phyloP scores from a whole-genome alignment of 92 coral and sea anemone genomes.

The Metridium senile region DNA sequence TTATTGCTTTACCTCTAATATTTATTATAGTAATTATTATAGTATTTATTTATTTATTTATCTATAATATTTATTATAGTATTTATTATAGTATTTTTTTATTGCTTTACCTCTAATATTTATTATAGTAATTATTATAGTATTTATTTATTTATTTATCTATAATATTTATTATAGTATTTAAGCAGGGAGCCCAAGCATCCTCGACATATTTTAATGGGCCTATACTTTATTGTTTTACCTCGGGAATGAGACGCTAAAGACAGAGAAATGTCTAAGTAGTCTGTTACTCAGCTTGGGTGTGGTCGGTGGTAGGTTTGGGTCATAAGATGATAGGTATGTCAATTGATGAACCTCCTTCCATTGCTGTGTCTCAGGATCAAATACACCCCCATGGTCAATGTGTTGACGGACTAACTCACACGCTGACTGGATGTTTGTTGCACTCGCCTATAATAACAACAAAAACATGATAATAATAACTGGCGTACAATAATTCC shows the following conservation, averaged over 20 bases:
- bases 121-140: too few relatives aligned
- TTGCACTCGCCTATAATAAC: not conserved
- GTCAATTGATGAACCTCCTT: slow-evolving; percentile 90
- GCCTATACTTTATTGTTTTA: too few relatives aligned
- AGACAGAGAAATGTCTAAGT: slow-evolving; percentile 93
- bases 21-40: too few relatives aligned
- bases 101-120: too few relatives aligned
- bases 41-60: too few relatives aligned
- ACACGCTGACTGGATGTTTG: slow-evolving; percentile 82
- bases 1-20: too few relatives aligned
- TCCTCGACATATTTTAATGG: too few relatives aligned
- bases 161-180: not conserved
- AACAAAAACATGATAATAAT: not conserved
- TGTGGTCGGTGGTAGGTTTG: slow-evolving; percentile 85
- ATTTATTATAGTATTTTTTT: too few relatives aligned
- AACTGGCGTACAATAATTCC: too few relatives aligned
- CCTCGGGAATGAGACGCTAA: slow-evolving; percentile 94
- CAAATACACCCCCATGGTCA: slow-evolving; percentile 98
- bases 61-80: not conserved
- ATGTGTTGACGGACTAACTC: slow-evolving; percentile 96
- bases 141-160: not conserved
- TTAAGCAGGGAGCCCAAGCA: too few relatives aligned
- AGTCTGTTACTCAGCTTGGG: slow-evolving; percentile 81
- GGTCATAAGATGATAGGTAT: slow-evolving; percentile 92
- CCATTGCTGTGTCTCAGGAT: slow-evolving; percentile 95